phyloP scores from a whole-genome alignment of 2,888 invertebrate genomes.

The Dorcus hopei region DNA sequence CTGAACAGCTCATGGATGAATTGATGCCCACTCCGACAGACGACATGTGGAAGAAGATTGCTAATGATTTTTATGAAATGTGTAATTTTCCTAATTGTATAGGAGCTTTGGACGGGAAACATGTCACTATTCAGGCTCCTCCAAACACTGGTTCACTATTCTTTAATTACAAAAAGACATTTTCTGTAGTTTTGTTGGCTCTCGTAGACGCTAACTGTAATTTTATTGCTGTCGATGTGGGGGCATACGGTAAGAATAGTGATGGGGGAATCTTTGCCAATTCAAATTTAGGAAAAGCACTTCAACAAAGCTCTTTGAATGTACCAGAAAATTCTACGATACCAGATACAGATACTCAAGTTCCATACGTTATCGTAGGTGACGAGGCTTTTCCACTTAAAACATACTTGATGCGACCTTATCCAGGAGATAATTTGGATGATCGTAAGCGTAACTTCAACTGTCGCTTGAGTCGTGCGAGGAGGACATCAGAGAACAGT shows the following conservation, averaged over 20 bases:
- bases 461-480: slow-evolving; percentile 36
- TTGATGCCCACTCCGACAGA: no score
- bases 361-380: slow-evolving; percentile 4
- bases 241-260: slow-evolving; percentile 3
- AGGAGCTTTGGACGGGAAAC: no score
- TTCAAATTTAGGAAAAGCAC: slow-evolving; percentile 7
- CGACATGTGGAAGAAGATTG: no score
- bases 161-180: slow-evolving; percentile 2
- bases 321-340: slow-evolving; percentile 1
- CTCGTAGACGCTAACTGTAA: slow-evolving; percentile 6
- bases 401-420: slow-evolving; percentile 2
- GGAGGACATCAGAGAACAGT: slow-evolving; percentile 34
- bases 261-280: slow-evolving; percentile 11
- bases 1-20: no score
- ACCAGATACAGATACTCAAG: not conserved
- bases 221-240: slow-evolving; percentile 8
- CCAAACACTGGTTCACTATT: slow-evolving; percentile 1
- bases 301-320: not conserved
- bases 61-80: no score
- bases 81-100: no score
- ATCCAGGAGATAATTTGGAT: not conserved
- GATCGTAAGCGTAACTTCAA: slow-evolving; percentile 34
- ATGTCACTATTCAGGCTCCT: slow-evolving; percentile 6
- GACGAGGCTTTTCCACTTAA: slow-evolving; percentile 6
- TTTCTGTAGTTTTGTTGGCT: no score